Evolutionary conservation across 1,140 invertebrate genomes (phyloP).

Genomic region (Pseudachorutes palmiensis): DNA sequence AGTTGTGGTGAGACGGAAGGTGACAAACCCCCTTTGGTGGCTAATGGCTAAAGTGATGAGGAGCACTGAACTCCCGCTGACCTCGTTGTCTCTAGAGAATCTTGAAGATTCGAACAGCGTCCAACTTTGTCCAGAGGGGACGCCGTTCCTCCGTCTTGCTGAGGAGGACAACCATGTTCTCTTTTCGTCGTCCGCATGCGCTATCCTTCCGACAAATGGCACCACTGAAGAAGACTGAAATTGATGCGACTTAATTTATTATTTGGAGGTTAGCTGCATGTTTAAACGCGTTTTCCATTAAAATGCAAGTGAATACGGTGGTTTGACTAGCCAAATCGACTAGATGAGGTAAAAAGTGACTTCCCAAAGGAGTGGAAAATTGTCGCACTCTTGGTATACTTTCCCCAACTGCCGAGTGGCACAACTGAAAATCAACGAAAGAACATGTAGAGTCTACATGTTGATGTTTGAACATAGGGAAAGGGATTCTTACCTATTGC

Average conservation of each 20-base stretch:
- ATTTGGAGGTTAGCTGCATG: no score
- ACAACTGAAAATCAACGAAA: slow-evolving; percentile 39
- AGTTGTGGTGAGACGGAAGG: not conserved
- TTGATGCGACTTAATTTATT: no score
- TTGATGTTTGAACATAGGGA: no score
- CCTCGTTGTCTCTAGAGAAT: not conserved
- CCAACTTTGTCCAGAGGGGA: not conserved
- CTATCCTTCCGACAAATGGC: no score
- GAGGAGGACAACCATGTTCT: not conserved
- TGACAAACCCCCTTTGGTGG: slow-evolving; percentile 8
- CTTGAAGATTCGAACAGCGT: not conserved
- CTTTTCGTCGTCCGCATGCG: no score
- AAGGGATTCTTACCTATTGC: slow-evolving; percentile 42
- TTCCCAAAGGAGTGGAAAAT: slow-evolving; percentile 40
- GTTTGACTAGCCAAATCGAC: slow-evolving; percentile 14
- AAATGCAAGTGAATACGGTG: not conserved
- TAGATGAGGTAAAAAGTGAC: slow-evolving; percentile 25
- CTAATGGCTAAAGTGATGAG: not conserved
- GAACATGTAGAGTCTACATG: no score
- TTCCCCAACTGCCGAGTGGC: slow-evolving; percentile 53
- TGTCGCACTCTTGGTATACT: slow-evolving; percentile 41
- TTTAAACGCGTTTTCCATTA: no score
- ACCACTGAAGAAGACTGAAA: no score
- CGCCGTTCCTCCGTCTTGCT: not conserved
- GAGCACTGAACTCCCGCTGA: not conserved